Base-by-base conservation (phyloP, 1,140 invertebrate genomes). In the Stegodyphus mimosarum region DNA sequence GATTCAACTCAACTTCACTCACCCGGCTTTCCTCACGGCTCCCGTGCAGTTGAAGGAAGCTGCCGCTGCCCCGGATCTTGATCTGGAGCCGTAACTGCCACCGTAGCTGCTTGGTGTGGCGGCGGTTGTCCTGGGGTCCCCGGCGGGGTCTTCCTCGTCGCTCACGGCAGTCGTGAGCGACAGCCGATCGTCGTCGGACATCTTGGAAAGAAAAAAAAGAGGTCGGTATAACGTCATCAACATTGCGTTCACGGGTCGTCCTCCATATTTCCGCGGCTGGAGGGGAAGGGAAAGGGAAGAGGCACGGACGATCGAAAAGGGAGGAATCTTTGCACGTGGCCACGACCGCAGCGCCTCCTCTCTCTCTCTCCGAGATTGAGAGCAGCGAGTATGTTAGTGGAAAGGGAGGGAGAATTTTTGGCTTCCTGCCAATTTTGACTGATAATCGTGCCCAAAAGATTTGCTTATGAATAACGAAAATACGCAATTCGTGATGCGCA, bases 21-120 rank as follows among this genome's bases (percentile, higher is more conserved):
- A 98, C 96, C 98, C 98, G 88, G 97, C 97, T 93, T 99, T 99
- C 88, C 98, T 93, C 83, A 98, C 97, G 88, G 97, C 97, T 87
- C 97, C 97, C 70, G 97, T 98, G 91, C 97, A 98, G 92, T 98
- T 98, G 92, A 98, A 98, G 83, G 96, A 97, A 78, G 96, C 96
- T 48, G 96, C 96, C 79, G 95, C 95, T 50, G 94, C 95, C 88
- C 95, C 95, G 76, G 95, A 89, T 89, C 88, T 63, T 13, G 84
- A 72, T 66, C 95, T 94, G 91, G 96, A 96, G 75, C 96, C 96
- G 87, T 96, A 97, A 91, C 95, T 96, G 91, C 95, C 96, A 74
- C 96, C 96, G 86, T 96, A 97, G 91, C 95, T 97, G 91, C 95
- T 96, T 18, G 50, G 83, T 77, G 13, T 15, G 52, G 69, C 64